A percentile compares a stretch with the other conserved stretches of the same genome.
Conservation (phyloP, 2,113 vertebrate genomes). For the Fregata magnificens region DNA sequence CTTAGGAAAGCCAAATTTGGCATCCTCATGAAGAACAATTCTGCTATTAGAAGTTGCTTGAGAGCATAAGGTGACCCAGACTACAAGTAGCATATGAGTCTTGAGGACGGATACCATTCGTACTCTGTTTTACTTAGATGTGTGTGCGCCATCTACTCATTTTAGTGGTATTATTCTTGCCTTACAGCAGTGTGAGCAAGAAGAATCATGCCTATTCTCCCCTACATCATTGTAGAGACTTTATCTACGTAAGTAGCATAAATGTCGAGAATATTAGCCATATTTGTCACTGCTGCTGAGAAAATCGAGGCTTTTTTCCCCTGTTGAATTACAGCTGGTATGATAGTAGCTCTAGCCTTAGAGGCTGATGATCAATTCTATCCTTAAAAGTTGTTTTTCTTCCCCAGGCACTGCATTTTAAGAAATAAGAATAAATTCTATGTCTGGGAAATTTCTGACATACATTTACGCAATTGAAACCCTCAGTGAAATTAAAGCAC, state of each 20-base stretch:
- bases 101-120: neutral
- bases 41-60: neutral
- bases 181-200: neutral
- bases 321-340: slow-evolving; percentile 11
- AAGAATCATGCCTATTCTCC: neutral
- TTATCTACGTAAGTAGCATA: neutral
- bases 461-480: neutral
- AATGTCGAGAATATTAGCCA: slow-evolving; percentile 14
- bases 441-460: neutral
- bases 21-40: neutral
- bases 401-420: neutral
- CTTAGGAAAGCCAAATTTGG: neutral
- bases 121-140: neutral
- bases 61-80: neutral
- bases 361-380: slow-evolving; percentile 15
- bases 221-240: neutral
- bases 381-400: slow-evolving; percentile 27
- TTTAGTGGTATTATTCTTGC: neutral
- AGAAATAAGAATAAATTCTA: neutral
- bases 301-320: neutral
- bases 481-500: neutral
- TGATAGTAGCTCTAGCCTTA: neutral
- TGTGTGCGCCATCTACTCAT: neutral
- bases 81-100: neutral
- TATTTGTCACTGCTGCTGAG: slow-evolving; percentile 20